These are phyloP conservation scores for Scopus umbretta DNA, from an alignment of 2,113 vertebrate species.

Conservation along the genomic window DNA sequence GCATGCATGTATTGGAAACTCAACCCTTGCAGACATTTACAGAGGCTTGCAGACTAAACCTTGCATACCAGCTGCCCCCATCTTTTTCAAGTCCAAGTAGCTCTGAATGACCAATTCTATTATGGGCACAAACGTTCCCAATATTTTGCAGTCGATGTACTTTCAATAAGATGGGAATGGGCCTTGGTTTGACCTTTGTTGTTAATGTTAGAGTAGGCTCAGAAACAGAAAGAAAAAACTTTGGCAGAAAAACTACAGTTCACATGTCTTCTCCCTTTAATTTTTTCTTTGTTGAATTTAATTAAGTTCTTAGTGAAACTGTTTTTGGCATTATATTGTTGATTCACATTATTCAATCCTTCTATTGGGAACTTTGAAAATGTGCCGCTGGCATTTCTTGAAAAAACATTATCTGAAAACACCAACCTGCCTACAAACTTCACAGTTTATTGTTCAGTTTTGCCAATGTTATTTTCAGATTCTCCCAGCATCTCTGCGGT, in stretches of 20 bases:
- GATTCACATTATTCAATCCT: not conserved
- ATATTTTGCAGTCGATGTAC: not conserved
- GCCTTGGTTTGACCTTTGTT: not conserved
- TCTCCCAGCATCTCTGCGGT: not conserved
- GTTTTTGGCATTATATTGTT: not conserved
- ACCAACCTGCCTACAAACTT: not conserved
- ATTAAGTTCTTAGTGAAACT: not conserved
- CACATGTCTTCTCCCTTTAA: not conserved
- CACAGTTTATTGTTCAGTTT: not conserved
- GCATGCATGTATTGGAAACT: not conserved
- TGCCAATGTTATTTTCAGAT: not conserved
- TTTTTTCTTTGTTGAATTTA: not conserved
- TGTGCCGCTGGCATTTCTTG: not conserved
- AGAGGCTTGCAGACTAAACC: not conserved
- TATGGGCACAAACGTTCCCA: not conserved
- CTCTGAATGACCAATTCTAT: not conserved
- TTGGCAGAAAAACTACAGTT: not conserved
- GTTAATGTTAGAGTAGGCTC: not conserved
- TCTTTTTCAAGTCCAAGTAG: not conserved
- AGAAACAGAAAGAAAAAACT: not conserved
- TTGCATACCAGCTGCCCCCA: not conserved
- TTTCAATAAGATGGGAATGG: not conserved
- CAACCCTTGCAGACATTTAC: not conserved
- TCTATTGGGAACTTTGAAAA: not conserved
- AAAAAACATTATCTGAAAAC: not conserved